Evolutionary conservation across 2,888 invertebrate genomes (phyloP).

Genomic region (Stenichneumon culpator): DNA sequence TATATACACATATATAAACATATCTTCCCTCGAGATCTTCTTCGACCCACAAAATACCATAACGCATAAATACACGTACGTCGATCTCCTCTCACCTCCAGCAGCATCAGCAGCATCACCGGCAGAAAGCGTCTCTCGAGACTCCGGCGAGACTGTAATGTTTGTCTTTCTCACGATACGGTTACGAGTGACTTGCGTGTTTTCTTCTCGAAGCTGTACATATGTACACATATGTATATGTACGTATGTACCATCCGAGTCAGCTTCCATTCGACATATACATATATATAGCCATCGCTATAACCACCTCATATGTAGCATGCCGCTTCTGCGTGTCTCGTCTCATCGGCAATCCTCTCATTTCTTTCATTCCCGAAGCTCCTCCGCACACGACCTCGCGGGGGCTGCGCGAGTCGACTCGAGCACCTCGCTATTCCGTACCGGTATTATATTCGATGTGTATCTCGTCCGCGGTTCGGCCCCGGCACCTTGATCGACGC

Average conservation of each 20-base stretch:
- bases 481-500: slow-evolving; percentile 32
- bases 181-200: slow-evolving; percentile 83
- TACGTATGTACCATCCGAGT: slow-evolving; percentile 32
- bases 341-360: slow-evolving; percentile 59
- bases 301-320: slow-evolving; percentile 19
- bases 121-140: slow-evolving; percentile 68
- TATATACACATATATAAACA: slow-evolving; percentile 13
- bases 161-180: slow-evolving; percentile 84
- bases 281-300: slow-evolving; percentile 7
- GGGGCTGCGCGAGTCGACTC: slow-evolving; percentile 51
- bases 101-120: slow-evolving; percentile 47
- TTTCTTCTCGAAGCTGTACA: slow-evolving; percentile 45
- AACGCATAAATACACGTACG: slow-evolving; percentile 67
- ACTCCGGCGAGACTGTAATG: slow-evolving; percentile 72
- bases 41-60: slow-evolving; percentile 61
- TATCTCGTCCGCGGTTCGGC: slow-evolving; percentile 35
- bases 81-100: slow-evolving; percentile 50
- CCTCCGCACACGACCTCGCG: slow-evolving; percentile 44
- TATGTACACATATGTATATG: slow-evolving; percentile 29
- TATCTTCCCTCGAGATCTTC: slow-evolving; percentile 42
- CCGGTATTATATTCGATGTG: slow-evolving; percentile 37
- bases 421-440: slow-evolving; percentile 40
- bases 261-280: slow-evolving; percentile 41
- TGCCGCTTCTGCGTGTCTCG: slow-evolving; percentile 61
- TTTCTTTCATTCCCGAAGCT: slow-evolving; percentile 58